Percentiles rank a stretch among this genome's conserved stretches.
Evolutionary conservation across 2,888 invertebrate genomes (phyloP).

Genomic region (Dryocosmus kuriphilus): DNA sequence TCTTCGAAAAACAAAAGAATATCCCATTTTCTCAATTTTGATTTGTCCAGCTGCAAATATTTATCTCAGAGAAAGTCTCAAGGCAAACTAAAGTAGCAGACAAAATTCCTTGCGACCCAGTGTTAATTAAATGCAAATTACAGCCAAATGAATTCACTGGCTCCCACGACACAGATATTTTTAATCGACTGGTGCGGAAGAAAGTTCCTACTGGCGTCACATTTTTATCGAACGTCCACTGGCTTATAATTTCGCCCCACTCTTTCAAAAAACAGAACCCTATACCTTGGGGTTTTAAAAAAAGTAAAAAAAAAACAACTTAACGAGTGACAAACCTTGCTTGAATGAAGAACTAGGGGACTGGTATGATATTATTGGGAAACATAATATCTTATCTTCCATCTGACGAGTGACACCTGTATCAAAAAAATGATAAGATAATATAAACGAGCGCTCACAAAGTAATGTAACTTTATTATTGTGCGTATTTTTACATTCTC

Average conservation of each 20-base stretch:
- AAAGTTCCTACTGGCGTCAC: constrained; percentile 3
- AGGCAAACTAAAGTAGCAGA: neutral
- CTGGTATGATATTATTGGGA: too few relatives aligned
- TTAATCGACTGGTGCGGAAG: constrained; percentile 17
- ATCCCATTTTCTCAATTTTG: constrained; percentile 5
- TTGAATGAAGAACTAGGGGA: too few relatives aligned
- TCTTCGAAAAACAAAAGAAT: constrained; percentile 2
- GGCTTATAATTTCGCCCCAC: neutral
- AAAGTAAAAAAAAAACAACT: too few relatives aligned
- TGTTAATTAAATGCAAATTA: constrained; percentile 32
- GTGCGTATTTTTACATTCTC: too few relatives aligned
- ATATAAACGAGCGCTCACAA: too few relatives aligned
- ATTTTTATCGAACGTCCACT: constrained; percentile 13
- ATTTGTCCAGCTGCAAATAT: neutral
- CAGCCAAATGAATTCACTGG: neutral
- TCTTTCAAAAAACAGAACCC: neutral
- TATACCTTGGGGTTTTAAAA: neutral
- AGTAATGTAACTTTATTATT: too few relatives aligned
- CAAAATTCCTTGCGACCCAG: constrained; percentile 8
- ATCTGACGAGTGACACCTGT: too few relatives aligned
- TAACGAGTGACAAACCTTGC: too few relatives aligned
- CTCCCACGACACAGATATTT: constrained; percentile 26
- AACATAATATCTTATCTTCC: too few relatives aligned
- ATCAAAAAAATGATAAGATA: too few relatives aligned
- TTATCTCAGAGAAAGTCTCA: neutral